Evolutionary conservation across 2,888 invertebrate genomes (phyloP), one percentile per base, ranked within the genome.

Genomic region (Agriopis aurantiaria): DNA sequence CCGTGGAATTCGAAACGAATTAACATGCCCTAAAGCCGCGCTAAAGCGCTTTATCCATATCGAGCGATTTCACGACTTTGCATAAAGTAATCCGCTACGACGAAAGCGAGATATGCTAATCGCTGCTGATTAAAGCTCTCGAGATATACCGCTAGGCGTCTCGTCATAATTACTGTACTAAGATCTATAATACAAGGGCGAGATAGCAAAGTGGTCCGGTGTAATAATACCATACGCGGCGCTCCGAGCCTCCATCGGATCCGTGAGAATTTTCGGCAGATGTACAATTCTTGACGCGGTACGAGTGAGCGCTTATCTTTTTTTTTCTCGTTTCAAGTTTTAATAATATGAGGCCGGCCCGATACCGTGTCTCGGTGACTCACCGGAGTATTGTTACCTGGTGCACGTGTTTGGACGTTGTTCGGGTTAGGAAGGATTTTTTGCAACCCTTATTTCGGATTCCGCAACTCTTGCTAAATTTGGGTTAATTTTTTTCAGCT

Each of bases 261-360:
- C 91, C 94, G 94, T 94, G 94, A 94, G 94, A 94, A 94, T 87
- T 94, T 94, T 93, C 91, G 94, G 94, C 94, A 94, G 94, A 94
- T 94, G 94, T 93, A 92, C 93, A 93, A 93, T 93, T 93, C 92
- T 93, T 91, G 91, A 91, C 89, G 89, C 89, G 87, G 88, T 87
- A 86, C 91, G 91, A 90, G 90, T 87, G 91, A 91, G 85, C 92
- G 91, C 90, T 92, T 92, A 91, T 90, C 87, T 89, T 91, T 91
- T 92, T 91, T 92, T 91, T 85, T 86, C 56, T 82, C 62, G 82
- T 84, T 82, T 82, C 79, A 43, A 46, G 60, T 69, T 85, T 82
- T 92, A 90, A 92, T 93, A 93, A 92, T 92, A 92, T 87, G 86
- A 85, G 89, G 86, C 84, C 84, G 83, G 79, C 80, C 84, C 85